Conservation (phyloP, 1,140 invertebrate species). For the Schlechtendalia chinensis region DNA sequence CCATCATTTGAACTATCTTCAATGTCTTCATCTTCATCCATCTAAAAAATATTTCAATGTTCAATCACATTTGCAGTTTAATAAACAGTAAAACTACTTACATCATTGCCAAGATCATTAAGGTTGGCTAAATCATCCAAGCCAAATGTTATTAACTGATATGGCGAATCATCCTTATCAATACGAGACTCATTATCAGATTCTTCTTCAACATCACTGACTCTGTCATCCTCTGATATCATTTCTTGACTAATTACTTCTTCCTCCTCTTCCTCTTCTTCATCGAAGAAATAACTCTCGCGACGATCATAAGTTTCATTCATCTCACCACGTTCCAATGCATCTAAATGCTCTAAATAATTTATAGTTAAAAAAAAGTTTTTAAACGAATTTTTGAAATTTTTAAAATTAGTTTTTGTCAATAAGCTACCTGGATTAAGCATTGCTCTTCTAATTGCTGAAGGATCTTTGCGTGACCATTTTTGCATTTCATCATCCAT, state of each 20-base stretch:
- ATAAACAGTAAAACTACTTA: not conserved
- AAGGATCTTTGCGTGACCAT: constrained; percentile 90
- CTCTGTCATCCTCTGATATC: constrained; percentile 33
- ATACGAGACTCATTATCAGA: constrained; percentile 36
- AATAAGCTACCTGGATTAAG: constrained; percentile 70
- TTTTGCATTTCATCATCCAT: constrained; percentile 98
- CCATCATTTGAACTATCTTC: constrained; percentile 45
- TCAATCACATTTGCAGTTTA: not conserved
- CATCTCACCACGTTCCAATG: constrained; percentile 80
- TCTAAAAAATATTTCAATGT: constrained; percentile 2
- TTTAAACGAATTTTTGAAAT: not conserved
- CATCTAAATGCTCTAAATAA: constrained; percentile 69
- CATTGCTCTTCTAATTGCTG: constrained; percentile 83
- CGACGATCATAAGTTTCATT: constrained; percentile 62
- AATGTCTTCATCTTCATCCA: constrained; percentile 40
- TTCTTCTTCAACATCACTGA: constrained; percentile 45
- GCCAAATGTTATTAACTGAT: constrained; percentile 45
- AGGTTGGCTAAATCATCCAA: constrained; percentile 41
- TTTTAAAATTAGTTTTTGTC: not conserved
- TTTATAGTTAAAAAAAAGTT: constrained; percentile 29
- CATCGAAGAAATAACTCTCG: constrained; percentile 60
- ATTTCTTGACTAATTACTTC: constrained; percentile 35
- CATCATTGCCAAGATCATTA: constrained; percentile 44
- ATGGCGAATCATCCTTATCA: constrained; percentile 41
- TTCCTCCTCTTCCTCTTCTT: constrained; percentile 59